Base-by-base conservation (phyloP, 2,113 vertebrate genomes). In the Zosterops japonicus region DNA sequence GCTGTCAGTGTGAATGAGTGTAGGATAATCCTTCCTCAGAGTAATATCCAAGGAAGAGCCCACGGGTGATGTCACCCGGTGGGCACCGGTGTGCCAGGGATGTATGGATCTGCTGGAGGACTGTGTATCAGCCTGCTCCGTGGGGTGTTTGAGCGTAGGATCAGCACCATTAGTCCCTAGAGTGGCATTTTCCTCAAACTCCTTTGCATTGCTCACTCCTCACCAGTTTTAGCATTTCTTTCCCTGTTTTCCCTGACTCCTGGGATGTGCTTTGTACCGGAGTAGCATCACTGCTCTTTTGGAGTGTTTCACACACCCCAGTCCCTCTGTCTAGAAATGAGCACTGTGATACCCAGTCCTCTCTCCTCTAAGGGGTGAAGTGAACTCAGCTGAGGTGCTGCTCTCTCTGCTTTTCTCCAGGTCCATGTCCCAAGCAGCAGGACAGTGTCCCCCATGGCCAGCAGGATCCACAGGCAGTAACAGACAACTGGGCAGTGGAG, bases 281-380 rank as follows among this genome's bases (percentile, higher is more conserved):
- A 25, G 23, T 5, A 44, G 56, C 3, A 4, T 17, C 10, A 29
- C 68, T 3, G 13, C 68, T 88, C 27, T 28, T 44, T 39, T 16
- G 41, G 46, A 46, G 41, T 5, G 29, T 61, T 75, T 59, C 11
- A 1, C 1, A 2, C 41, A 21, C 6, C 25, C 41, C 56, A 50
- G 36, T 33, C 49, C 41, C 16, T 1, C 47, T 1, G 15, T 6
- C 29, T 57, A 77, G 80, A 52, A 50, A 50, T 19, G 29, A 11
- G 17, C 0, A 0, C 64, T 61, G 50, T 0, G 0, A 33, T 60
- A 61, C 78, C 24, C 1, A 0, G 33, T 11, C 6, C 31, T 76
- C 14, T 63, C n/a, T 69, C 19, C 42, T 77, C 23, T 3, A 0
- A 24, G 50, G 80, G n/a, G 8, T 61, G 79, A 79, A 36, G 8